Evolutionary conservation across 2,888 invertebrate genomes (phyloP).

Genomic region (Listrodromus nycthemerus): DNA sequence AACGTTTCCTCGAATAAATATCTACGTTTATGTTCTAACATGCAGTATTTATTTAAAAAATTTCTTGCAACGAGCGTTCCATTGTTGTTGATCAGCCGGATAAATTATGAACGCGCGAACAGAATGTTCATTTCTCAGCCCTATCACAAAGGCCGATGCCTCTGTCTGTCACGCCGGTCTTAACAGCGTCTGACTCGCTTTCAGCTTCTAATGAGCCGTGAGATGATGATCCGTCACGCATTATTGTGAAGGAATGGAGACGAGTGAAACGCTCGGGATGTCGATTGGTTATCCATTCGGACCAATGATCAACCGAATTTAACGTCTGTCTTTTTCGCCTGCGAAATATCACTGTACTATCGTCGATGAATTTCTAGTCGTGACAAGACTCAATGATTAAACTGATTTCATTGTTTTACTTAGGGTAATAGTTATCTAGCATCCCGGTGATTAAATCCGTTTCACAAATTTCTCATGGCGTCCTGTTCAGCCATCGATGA

Average conservation of each 20-base stretch:
- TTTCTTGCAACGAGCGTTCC: too few relatives aligned
- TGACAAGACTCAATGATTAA: slow-evolving; percentile 17
- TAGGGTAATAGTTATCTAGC: neutral
- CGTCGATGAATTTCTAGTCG: slow-evolving; percentile 48
- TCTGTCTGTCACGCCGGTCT: neutral
- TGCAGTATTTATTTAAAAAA: too few relatives aligned
- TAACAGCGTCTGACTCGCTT: slow-evolving; percentile 31
- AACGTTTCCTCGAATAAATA: too few relatives aligned
- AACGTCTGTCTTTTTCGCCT: neutral
- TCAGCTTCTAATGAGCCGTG: slow-evolving; percentile 45
- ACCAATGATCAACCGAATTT: slow-evolving; percentile 20
- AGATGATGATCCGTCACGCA: slow-evolving; percentile 27
- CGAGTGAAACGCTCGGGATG: neutral
- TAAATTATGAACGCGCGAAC: slow-evolving; percentile 3
- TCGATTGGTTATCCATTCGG: slow-evolving; percentile 23
- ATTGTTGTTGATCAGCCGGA: too few relatives aligned
- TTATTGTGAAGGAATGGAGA: slow-evolving; percentile 26
- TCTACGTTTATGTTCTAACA: too few relatives aligned
- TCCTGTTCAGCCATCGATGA: neutral
- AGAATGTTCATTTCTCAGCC: neutral
- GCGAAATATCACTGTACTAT: neutral
- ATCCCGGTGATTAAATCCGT: slow-evolving; percentile 7
- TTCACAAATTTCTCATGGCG: neutral
- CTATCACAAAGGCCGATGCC: neutral
- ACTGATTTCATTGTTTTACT: slow-evolving; percentile 11